Conservation (phyloP, 2,888 invertebrate species). For the Linyphia triangularis region DNA sequence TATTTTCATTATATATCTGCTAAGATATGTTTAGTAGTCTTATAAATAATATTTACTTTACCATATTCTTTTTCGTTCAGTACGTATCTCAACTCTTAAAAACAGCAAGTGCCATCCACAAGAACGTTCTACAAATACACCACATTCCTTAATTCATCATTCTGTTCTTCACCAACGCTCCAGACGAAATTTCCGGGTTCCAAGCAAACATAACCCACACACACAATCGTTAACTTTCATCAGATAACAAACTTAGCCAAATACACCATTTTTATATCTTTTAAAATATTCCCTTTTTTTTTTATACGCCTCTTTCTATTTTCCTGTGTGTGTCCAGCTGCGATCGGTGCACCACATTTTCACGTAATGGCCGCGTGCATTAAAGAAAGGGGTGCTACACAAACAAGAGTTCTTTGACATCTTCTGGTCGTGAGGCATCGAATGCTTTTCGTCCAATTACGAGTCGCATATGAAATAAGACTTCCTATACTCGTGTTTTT, state of each 20-base stretch:
- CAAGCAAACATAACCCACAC: neutral
- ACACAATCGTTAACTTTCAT: neutral
- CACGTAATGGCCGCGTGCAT: constrained; percentile 4
- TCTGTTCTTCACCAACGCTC: neutral
- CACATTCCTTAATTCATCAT: neutral
- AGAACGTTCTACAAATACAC: neutral
- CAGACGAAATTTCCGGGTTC: neutral
- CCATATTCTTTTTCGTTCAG: too few relatives aligned
- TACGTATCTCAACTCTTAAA: too few relatives aligned
- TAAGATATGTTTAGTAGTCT: too few relatives aligned
- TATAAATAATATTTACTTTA: too few relatives aligned
- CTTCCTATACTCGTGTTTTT: neutral
- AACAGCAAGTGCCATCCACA: too few relatives aligned
- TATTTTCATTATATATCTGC: too few relatives aligned
- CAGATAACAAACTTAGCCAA: neutral
- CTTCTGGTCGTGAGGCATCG: constrained; percentile 29
- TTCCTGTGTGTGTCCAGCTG: constrained; percentile 17
- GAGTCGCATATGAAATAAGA: constrained; percentile 15
- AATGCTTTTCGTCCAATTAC: constrained; percentile 21
- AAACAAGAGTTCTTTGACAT: constrained; percentile 67
- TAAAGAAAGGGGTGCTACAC: neutral
- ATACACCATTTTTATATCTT: neutral
- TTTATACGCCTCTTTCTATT: neutral
- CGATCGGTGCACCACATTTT: neutral
- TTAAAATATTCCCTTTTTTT: neutral